Conservation (phyloP, 2,113 vertebrate species). For the Chionodraco myersi region DNA sequence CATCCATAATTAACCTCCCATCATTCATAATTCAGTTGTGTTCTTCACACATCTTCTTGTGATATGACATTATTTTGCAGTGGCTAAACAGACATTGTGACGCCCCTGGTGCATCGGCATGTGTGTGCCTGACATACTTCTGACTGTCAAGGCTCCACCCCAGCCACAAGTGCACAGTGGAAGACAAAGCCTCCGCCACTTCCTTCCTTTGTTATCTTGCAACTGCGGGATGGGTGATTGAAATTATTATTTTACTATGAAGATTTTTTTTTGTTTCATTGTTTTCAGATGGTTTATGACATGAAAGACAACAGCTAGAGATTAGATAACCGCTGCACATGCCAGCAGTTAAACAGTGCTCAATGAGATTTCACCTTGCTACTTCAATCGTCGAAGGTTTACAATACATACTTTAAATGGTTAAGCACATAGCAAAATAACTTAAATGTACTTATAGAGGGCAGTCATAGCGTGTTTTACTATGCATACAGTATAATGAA, state of each 20-base stretch:
- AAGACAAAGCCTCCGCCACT: conserved; percentile 16
- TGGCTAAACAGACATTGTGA: conserved; percentile 72
- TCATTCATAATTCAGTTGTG: conserved; percentile 81
- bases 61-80: conserved; percentile 78
- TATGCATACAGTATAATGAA: conserved; percentile 10
- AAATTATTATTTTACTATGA: neutral
- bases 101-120: conserved; percentile 64
- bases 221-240: neutral
- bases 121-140: conserved; percentile 67
- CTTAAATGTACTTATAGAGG: neutral
- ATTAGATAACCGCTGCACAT: neutral
- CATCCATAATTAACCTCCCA: conserved; percentile 80
- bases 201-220: conserved; percentile 17
- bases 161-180: conserved; percentile 46
- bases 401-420: conserved; percentile 21
- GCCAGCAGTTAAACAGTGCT: neutral
- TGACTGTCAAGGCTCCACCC: conserved; percentile 49
- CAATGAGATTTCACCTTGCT: neutral
- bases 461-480: conserved; percentile 19
- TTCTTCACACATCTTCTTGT: conserved; percentile 77
- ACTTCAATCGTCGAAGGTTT: neutral
- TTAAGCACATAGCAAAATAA: neutral
- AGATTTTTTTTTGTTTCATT: neutral
- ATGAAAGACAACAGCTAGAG: neutral
- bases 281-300: neutral